A percentile compares a stretch with the other conserved stretches of the same genome.
These are phyloP conservation scores for Gymnoscelis rufifasciata DNA, from an alignment of 2,888 invertebrate species.

Conservation along the genomic window DNA sequence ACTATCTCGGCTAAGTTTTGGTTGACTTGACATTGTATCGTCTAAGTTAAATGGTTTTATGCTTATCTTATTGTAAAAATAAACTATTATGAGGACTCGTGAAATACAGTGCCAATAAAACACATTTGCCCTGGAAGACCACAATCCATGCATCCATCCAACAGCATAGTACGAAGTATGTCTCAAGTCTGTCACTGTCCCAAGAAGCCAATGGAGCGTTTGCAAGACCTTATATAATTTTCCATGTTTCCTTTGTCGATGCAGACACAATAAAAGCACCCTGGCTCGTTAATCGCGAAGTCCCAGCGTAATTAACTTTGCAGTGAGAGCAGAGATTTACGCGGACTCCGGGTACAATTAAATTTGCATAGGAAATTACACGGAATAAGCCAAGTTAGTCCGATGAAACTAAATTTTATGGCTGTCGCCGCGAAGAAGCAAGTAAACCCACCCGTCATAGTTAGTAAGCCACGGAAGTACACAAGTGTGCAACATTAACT, in stretches of 20 bases:
- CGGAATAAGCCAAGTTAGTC: constrained; percentile 67
- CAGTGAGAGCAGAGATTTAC: constrained; percentile 73
- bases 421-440: constrained; percentile 40
- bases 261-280: constrained; percentile 71
- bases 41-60: no score
- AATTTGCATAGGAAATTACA: constrained; percentile 79
- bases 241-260: constrained; percentile 60
- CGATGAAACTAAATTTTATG: constrained; percentile 63
- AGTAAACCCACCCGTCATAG: constrained; percentile 31
- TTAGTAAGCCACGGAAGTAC: constrained; percentile 21
- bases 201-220: background rate
- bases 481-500: constrained; percentile 24
- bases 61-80: no score
- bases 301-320: constrained; percentile 74
- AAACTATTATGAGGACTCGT: no score
- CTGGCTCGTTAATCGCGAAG: constrained; percentile 67
- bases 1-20: no score
- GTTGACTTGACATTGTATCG: no score
- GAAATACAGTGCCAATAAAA: no score
- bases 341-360: constrained; percentile 74
- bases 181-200: no score
- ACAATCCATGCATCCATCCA: no score
- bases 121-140: no score
- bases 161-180: no score
- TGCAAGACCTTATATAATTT: constrained; percentile 48